These are phyloP conservation scores for Stenolophus ochropezus DNA, from an alignment of 2,888 invertebrate species.

Conservation along the genomic window DNA sequence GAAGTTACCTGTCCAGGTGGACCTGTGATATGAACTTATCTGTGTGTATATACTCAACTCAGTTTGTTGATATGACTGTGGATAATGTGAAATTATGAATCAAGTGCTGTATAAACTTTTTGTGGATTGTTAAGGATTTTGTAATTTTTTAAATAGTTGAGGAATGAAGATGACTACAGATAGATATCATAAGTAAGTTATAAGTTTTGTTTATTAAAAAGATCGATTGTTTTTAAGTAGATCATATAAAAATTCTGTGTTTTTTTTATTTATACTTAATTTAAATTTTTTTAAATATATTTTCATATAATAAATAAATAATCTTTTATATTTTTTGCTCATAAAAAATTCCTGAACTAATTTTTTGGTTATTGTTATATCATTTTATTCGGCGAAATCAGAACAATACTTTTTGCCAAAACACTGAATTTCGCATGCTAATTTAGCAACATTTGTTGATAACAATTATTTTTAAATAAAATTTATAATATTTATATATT, in stretches of 20 bases:
- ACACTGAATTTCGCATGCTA: neutral
- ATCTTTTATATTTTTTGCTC: neutral
- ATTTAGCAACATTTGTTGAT: neutral
- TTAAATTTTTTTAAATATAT: neutral
- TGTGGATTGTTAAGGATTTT: too few relatives aligned
- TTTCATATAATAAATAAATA: neutral
- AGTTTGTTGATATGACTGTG: constrained; percentile 16
- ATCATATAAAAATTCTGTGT: neutral
- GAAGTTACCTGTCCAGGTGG: constrained; percentile 66
- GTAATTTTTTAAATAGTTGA: neutral
- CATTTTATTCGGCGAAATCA: neutral
- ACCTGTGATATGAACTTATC: constrained; percentile 63
- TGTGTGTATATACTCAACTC: constrained; percentile 40
- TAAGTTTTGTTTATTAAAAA: neutral
- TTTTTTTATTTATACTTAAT: neutral
- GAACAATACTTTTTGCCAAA: neutral
- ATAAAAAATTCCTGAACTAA: neutral
- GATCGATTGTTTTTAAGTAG: neutral
- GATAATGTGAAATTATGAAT: neutral
- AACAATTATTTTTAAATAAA: neutral
- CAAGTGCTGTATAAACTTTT: constrained; percentile 64
- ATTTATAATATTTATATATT: neutral
- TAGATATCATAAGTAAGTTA: constrained; percentile 79
- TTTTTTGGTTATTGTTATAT: neutral
- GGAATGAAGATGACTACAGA: constrained; percentile 76